These are phyloP conservation scores for Euura saliciscinereae DNA, from an alignment of 1,140 invertebrate genomes.

Conservation along the genomic window DNA sequence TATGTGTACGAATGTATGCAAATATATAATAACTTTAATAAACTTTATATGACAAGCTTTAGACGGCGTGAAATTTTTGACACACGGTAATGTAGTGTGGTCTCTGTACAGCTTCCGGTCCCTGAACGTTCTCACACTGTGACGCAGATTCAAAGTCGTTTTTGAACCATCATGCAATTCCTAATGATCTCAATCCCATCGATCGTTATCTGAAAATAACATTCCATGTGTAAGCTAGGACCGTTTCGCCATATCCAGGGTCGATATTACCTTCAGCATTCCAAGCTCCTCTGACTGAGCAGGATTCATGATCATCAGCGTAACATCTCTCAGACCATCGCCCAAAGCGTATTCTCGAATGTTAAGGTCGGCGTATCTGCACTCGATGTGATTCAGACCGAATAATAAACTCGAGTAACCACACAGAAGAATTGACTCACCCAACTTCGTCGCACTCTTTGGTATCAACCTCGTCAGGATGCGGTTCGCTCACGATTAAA, in stretches of 20 bases:
- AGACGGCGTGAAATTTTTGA: background rate
- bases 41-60: background rate
- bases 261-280: conserved; percentile 36
- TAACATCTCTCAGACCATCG: conserved; percentile 24
- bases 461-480: conserved; percentile 34
- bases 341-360: conserved; percentile 42
- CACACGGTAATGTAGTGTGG: background rate
- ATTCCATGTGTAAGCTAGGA: background rate
- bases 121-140: background rate
- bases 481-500: conserved; percentile 44
- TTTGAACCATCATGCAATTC: conserved; percentile 11
- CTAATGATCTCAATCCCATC: conserved; percentile 12
- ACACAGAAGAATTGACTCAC: background rate
- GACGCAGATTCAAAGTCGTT: background rate
- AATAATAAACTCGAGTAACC: background rate
- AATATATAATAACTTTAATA: conserved; percentile 6
- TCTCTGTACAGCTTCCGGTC: background rate
- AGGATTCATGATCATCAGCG: conserved; percentile 31
- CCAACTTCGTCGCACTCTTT: conserved; percentile 48
- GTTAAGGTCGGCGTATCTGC: conserved; percentile 45
- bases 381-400: background rate
- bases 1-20: background rate
- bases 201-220: conserved; percentile 17
- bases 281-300: conserved; percentile 35
- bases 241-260: background rate